These are phyloP conservation scores for Drosophila suboccidentalis DNA, from an alignment of 2,888 invertebrate species.

Conservation along the genomic window DNA sequence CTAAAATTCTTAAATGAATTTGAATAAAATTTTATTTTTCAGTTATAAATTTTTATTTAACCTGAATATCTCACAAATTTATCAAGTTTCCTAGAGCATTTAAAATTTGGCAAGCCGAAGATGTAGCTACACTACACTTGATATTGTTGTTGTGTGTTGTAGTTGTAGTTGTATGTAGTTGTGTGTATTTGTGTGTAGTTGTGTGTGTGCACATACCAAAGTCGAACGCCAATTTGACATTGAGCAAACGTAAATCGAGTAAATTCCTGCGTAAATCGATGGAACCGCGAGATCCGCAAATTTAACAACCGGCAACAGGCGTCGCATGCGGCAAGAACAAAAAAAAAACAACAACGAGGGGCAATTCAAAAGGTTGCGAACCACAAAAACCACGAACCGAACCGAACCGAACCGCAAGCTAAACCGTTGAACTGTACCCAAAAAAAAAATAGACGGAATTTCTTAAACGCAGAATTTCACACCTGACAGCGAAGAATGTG, in stretches of 20 bases:
- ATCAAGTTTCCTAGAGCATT: slow-evolving; percentile 3
- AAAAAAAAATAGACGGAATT: not conserved
- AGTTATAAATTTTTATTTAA: too few relatives aligned
- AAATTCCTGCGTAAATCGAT: slow-evolving; percentile 71
- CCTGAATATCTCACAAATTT: too few relatives aligned
- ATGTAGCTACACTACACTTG: not conserved
- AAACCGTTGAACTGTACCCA: not conserved
- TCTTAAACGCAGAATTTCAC: slow-evolving; percentile 66
- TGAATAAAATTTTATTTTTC: too few relatives aligned
- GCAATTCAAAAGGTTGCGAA: slow-evolving; percentile 5
- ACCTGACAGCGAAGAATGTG: slow-evolving; percentile 73
- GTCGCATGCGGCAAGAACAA: slow-evolving; percentile 14
- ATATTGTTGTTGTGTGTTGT: not conserved
- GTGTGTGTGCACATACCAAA: slow-evolving; percentile 64
- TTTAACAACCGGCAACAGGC: slow-evolving; percentile 18
- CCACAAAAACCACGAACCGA: not conserved
- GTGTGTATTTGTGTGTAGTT: too few relatives aligned
- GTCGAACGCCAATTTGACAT: slow-evolving; percentile 78
- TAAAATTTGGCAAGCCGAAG: not conserved
- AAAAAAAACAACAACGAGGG: not conserved
- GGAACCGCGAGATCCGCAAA: slow-evolving; percentile 44
- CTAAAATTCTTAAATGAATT: too few relatives aligned
- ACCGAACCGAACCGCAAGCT: not conserved
- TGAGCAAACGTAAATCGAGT: slow-evolving; percentile 74
- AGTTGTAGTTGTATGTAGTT: not conserved